Base-by-base conservation (phyloP, 1,140 invertebrate species). In the Bradynema listronoti region DNA sequence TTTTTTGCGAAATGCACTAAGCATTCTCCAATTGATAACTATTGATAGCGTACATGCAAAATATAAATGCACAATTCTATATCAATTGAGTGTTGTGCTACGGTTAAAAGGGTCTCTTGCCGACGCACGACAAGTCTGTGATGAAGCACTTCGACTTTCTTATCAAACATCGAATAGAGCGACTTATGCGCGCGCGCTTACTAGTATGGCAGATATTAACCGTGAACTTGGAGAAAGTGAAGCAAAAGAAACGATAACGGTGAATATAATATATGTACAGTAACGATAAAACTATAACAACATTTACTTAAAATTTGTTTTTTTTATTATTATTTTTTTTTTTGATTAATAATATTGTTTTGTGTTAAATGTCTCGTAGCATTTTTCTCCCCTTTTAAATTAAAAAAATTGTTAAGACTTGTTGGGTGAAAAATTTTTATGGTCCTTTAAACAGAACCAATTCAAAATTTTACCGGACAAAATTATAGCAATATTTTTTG, bases 191-290 rank as follows among this genome's bases (percentile, higher is more conserved):
- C 65, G 73, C 42, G 78, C 78, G 61, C 68, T 81, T 27, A 69
- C 73, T 51, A 73, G 72, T 56, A 73, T 81, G 60, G 80, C 79
- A 7, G 79, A 81, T 46, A 80, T 81, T 36, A 75, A 80, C 61
- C 42, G 79, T 30, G 78, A 78, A 53, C 47, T 78, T 29, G 75
- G 77, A 19, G 78, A 81, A 59, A 60, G 69, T 43, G 77, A 79
- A 69, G 80, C 79, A 25, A 69, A 65, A 30, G 74, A 77, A 47
- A 77, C 74, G 14, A 64, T 77, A 16, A 77, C 74, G 16, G 74
- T 77, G 45, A 43, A 57, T 29, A 19, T n/a, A n/a, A n/a, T n/a
- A n/a, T n/a, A n/a, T n/a, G n/a, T n/a, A n/a, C n/a, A n/a, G n/a
- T n/a, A n/a, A n/a, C n/a, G n/a, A n/a, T n/a, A n/a, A n/a, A n/a